These are phyloP conservation scores for Henricia sp. DNA, from an alignment of 53 echinoderm and acorn worm species.

Conservation along the genomic window DNA sequence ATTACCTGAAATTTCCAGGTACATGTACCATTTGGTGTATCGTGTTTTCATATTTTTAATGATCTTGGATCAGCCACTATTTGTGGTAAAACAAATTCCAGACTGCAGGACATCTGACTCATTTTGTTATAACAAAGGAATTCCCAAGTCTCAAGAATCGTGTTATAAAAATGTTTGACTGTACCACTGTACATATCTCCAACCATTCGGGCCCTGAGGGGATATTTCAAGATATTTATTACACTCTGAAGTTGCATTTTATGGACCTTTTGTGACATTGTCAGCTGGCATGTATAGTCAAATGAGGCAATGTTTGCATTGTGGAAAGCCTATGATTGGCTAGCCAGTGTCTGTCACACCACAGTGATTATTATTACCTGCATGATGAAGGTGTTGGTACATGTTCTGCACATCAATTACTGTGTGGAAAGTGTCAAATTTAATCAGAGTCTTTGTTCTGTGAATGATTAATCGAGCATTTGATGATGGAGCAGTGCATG, in stretches of 20 bases:
- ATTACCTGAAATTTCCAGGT: too few species aligned
- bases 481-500: not conserved
- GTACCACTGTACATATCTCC: not conserved
- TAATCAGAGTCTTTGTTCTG: not conserved
- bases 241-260: not conserved
- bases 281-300: not conserved
- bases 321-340: not conserved
- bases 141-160: too few species aligned
- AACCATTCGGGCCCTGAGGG: not conserved
- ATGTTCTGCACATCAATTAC: not conserved
- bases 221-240: not conserved
- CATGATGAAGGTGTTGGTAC: not conserved
- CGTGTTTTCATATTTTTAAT: too few species aligned
- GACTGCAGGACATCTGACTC: too few species aligned
- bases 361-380: not conserved
- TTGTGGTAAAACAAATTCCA: too few species aligned
- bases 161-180: not conserved
- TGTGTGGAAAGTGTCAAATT: not conserved
- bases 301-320: not conserved
- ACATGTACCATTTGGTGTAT: too few species aligned
- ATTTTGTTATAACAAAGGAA: too few species aligned
- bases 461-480: not conserved
- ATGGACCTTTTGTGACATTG: not conserved
- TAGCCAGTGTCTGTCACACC: not conserved
- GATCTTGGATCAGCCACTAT: too few species aligned